Evolutionary conservation across 2,113 vertebrate genomes (phyloP), one percentile per base, ranked within the genome.

Genomic region (Oceanites oceanicus): DNA sequence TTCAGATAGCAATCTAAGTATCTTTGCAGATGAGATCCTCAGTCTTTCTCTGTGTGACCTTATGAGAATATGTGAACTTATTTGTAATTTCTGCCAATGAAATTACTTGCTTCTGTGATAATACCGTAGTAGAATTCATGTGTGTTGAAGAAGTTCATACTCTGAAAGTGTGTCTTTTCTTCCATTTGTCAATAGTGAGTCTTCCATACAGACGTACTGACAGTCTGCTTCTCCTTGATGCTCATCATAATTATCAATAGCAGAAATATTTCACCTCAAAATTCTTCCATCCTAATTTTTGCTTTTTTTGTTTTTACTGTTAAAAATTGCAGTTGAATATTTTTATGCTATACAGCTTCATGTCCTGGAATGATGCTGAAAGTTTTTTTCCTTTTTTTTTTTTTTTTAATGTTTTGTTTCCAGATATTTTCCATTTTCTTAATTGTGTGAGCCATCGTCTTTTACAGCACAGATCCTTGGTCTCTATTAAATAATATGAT

Each of bases 221-320:
- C 19, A 62, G 8, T 11, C 21, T 74, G 14, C 10, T 45, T 82
- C 26, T 62, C 17, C 66, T 80, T 62, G 15, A 13, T 44, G 20
- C 2, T 71, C 6, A 53, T 32, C 20, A 34, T 8, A 47, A 9
- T 32, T 58, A 32, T 7, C 16, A 68, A 16, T 10, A 77, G 10
- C 13, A 47, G 7, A 21, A 40, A 44, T 15, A 55, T 50, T 71
- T 78, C 10, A 59, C 4, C 11, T 45, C 9, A 53, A 42, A 62
- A 16, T 34, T 32, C 7, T 52, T 27, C 45, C 11, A 52, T 21
- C 13, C 5, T 26, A 19, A 22, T 71, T 26, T 72, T 56, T 0
- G 2, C 1, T 6, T 5, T 22, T 38, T 5, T 22, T 44, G 55
- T 53, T 18, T 10, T 16, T 4, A 1, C 30, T 34, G 7, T 44